These are phyloP conservation scores for Micromesistius poutassou DNA, from an alignment of 2,797 vertebrate species.

Conservation along the genomic window DNA sequence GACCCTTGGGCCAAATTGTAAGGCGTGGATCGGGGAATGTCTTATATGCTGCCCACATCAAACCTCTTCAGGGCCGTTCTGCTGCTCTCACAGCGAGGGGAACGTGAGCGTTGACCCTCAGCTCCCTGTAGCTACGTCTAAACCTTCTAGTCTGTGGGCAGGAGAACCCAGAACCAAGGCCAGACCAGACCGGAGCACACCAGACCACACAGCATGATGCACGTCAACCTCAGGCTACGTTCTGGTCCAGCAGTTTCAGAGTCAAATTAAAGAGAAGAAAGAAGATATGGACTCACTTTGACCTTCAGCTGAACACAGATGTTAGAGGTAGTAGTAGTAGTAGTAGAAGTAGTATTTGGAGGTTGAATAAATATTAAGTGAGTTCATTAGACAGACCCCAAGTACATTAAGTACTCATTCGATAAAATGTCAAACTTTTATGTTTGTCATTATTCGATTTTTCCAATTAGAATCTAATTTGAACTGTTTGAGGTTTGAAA, in stretches of 20 bases:
- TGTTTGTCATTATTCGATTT: not conserved
- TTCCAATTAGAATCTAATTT: constrained; percentile 1
- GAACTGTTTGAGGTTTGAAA: not conserved
- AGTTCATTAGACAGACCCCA: not conserved
- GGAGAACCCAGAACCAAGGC: constrained; percentile 36
- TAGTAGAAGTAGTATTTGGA: constrained; percentile 6
- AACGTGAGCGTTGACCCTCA: constrained; percentile 58
- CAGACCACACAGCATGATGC: constrained; percentile 53
- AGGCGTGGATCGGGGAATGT: constrained; percentile 58
- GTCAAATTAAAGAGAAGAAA: constrained; percentile 20
- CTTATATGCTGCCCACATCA: constrained; percentile 29
- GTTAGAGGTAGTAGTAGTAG: not conserved
- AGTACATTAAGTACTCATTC: not conserved
- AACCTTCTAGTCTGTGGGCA: constrained; percentile 35
- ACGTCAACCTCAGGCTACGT: constrained; percentile 6
- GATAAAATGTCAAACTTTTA: not conserved
- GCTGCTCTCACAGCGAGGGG: constrained; percentile 66
- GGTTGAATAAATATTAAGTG: not conserved
- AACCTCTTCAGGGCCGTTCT: constrained; percentile 44
- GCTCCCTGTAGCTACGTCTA: constrained; percentile 50
- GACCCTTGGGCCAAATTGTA: constrained; percentile 64
- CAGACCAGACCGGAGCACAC: constrained; percentile 31
- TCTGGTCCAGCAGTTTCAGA: constrained; percentile 17
- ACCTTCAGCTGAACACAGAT: constrained; percentile 5
- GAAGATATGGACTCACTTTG: constrained; percentile 5